Evolutionary conservation across 1,140 invertebrate genomes (phyloP).

Genomic region (Mesaphorura yosii): DNA sequence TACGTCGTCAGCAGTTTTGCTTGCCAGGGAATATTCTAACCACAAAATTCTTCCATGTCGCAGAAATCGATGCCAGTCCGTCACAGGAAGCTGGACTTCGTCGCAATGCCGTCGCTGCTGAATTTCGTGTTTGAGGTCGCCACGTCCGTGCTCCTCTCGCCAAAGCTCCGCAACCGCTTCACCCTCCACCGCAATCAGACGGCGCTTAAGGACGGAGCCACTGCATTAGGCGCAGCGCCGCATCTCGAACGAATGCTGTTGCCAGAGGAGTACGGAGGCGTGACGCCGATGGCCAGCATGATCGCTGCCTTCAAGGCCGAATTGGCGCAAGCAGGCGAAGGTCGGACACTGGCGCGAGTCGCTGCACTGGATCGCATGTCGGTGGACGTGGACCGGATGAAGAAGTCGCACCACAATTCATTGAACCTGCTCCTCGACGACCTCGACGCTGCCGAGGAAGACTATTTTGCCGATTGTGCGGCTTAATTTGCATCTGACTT

Average conservation of each 20-base stretch:
- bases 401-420: constrained; percentile 14
- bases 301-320: constrained; percentile 41
- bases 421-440: too few relatives aligned
- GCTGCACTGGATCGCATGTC: constrained; percentile 34
- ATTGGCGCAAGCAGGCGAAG: constrained; percentile 27
- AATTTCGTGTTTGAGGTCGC: constrained; percentile 69
- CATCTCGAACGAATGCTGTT: constrained; percentile 54
- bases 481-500: too few relatives aligned
- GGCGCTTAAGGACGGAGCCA: constrained; percentile 51
- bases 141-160: constrained; percentile 57
- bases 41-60: constrained; percentile 31
- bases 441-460: too few relatives aligned
- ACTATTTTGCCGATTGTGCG: too few relatives aligned
- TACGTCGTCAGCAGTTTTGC: neutral
- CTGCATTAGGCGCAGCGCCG: constrained; percentile 41
- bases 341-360: constrained; percentile 23
- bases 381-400: constrained; percentile 31
- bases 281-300: constrained; percentile 68
- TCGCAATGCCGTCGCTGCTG: constrained; percentile 61
- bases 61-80: constrained; percentile 69
- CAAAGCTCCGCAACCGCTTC: constrained; percentile 60
- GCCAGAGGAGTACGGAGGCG: constrained; percentile 68
- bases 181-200: constrained; percentile 37
- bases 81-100: constrained; percentile 68
- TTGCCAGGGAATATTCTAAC: neutral